phyloP scores from a whole-genome alignment of 2,888 invertebrate species.

The Augiades crinisus region DNA sequence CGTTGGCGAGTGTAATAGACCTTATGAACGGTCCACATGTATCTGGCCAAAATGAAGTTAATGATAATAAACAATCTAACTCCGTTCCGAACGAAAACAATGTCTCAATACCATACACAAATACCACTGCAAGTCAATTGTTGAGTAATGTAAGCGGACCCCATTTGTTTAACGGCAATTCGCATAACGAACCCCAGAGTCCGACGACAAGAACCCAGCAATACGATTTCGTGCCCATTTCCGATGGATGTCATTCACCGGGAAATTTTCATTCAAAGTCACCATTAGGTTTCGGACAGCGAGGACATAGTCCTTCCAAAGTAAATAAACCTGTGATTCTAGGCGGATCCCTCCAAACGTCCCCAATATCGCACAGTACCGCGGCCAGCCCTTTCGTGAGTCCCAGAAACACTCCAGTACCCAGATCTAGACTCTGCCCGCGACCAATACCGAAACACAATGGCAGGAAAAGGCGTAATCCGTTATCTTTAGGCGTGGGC shows the following conservation, averaged over 20 bases:
- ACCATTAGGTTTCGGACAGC: slow-evolving; percentile 60
- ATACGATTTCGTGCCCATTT: slow-evolving; percentile 93
- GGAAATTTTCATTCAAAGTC: slow-evolving; percentile 70
- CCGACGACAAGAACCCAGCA: slow-evolving; percentile 89
- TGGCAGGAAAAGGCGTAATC: slow-evolving; percentile 61
- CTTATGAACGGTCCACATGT: slow-evolving; percentile 45
- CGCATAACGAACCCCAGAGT: slow-evolving; percentile 84
- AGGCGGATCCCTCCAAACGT: slow-evolving; percentile 70
- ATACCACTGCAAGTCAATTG: slow-evolving; percentile 44
- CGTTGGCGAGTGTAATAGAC: slow-evolving; percentile 44
- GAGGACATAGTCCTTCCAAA: slow-evolving; percentile 65
- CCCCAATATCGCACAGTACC: slow-evolving; percentile 82
- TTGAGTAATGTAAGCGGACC: slow-evolving; percentile 44
- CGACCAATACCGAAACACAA: slow-evolving; percentile 72
- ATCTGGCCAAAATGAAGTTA: slow-evolving; percentile 41
- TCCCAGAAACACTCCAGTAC: slow-evolving; percentile 88
- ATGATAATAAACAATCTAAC: slow-evolving; percentile 46
- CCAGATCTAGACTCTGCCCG: slow-evolving; percentile 83
- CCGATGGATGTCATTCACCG: slow-evolving; percentile 88
- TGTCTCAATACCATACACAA: slow-evolving; percentile 45
- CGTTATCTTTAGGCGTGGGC: slow-evolving; percentile 54
- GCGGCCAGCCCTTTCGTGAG: slow-evolving; percentile 91
- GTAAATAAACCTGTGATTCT: slow-evolving; percentile 56
- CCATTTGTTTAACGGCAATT: slow-evolving; percentile 62
- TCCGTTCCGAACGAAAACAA: slow-evolving; percentile 54